These are phyloP conservation scores for Achlya flavicornis DNA, from an alignment of 2,888 invertebrate genomes.

Conservation along the genomic window DNA sequence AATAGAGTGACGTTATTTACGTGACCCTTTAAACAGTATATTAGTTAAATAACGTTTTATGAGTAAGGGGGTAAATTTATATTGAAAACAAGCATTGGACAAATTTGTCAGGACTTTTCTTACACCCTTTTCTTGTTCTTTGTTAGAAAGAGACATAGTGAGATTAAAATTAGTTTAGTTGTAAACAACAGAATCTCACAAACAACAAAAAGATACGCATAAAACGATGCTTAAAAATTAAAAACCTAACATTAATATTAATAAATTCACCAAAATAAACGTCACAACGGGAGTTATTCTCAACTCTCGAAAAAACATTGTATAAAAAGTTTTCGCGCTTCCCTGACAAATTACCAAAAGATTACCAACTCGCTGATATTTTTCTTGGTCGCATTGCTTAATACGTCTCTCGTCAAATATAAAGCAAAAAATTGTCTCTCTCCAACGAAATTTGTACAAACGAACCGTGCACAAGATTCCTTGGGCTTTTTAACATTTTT, in stretches of 20 bases:
- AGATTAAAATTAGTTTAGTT: too few species aligned
- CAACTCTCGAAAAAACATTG: slow-evolving; percentile 28
- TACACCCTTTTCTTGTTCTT: too few species aligned
- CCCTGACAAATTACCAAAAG: slow-evolving; percentile 53
- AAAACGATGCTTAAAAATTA: not conserved
- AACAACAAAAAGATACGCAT: not conserved
- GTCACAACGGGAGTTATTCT: slow-evolving; percentile 27
- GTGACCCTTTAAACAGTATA: too few species aligned
- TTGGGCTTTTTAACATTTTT: slow-evolving; percentile 7
- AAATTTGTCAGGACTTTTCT: too few species aligned
- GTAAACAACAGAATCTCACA: too few species aligned
- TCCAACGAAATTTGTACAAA: slow-evolving; percentile 23
- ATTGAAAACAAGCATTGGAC: too few species aligned
- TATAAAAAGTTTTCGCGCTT: slow-evolving; percentile 35
- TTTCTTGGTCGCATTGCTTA: slow-evolving; percentile 31
- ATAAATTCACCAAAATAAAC: slow-evolving; percentile 1
- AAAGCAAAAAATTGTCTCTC: slow-evolving; percentile 25
- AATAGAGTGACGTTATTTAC: too few species aligned
- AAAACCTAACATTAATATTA: not conserved
- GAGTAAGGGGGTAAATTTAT: too few species aligned
- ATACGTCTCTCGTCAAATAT: slow-evolving; percentile 32
- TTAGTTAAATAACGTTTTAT: too few species aligned
- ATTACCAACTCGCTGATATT: slow-evolving; percentile 38
- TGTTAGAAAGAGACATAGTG: too few species aligned
- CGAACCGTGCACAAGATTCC: slow-evolving; percentile 16